Conservation (phyloP, 2,797 vertebrate genomes). For the Periparus ater region DNA sequence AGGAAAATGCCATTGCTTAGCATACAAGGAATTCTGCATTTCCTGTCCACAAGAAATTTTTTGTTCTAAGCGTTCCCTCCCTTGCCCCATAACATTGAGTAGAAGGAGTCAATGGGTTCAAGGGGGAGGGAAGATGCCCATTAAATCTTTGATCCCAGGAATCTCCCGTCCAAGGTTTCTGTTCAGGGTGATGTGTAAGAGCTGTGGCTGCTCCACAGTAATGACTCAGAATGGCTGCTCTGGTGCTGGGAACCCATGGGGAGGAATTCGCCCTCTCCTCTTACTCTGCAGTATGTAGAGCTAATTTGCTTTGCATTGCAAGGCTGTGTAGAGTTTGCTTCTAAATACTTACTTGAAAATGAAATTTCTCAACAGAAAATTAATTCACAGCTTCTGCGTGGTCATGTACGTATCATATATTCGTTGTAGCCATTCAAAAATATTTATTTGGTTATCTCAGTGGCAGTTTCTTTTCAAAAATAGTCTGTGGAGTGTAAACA, state of each 20-base stretch:
- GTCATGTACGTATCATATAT: no score
- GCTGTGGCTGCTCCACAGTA: background rate
- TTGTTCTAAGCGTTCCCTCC: background rate
- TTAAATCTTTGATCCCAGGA: background rate
- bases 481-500: background rate
- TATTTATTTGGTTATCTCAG: background rate
- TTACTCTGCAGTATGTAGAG: background rate
- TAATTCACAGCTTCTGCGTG: background rate
- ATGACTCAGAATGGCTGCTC: slow-evolving; percentile 7
- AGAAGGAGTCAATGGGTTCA: background rate
- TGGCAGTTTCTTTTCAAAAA: background rate
- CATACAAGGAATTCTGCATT: background rate
- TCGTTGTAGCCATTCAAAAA: background rate
- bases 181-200: background rate
- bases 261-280: slow-evolving; percentile 15
- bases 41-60: background rate
- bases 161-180: background rate
- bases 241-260: background rate
- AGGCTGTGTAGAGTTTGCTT: background rate
- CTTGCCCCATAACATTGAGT: background rate
- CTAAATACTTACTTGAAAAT: background rate
- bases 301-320: slow-evolving; percentile 19
- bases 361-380: background rate
- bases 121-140: background rate
- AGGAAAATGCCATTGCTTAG: background rate